Base-by-base conservation (phyloP, 1,140 invertebrate genomes). In the Choristoneura fumiferana region DNA sequence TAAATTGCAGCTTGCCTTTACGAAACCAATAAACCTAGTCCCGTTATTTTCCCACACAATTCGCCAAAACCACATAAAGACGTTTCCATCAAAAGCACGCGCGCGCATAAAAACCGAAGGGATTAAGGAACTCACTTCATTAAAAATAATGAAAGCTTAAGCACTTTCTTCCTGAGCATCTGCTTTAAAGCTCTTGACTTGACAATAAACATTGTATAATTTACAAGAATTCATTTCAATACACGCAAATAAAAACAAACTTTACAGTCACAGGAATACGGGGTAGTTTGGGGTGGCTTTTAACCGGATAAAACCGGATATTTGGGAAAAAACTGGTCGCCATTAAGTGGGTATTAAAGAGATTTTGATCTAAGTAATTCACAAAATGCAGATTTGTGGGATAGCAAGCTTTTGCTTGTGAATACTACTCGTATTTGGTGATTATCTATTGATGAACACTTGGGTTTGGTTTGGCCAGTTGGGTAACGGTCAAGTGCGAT, bases 111-210 rank as follows among this genome's bases (percentile, higher is more conserved):
- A 29, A 29, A 29, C 22, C 22, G 2, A 29, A 29, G 2, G 22
- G 22, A 29, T 29, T 29, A n/a, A n/a, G n/a, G n/a, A n/a, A 29
- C 22, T 29, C 22, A 6, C 22, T 29, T 29, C 22, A 29, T 29
- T 29, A 29, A 29, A 29, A 29, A 29, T 29, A 29, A 29, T 29
- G 6, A 6, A n/a, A n/a, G n/a, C n/a, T 6, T 29, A 29, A 29
- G 22, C 6, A 29, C 22, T 29, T 29, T 49, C 13, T 29, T 8
- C 43, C 6, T 22, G 29, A 8, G 18, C 43, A 49, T 33, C 43
- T 49, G 43, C 43, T 49, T 13, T 43, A 43, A 33, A 29, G 18
- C 43, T 13, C 17, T 49, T 49, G 40, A 43, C 40, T 18, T 40
- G 9, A 45, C 18, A 49, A 29, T 29, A 49, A 49, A 15, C n/a